Evolutionary conservation across 2,113 vertebrate genomes (phyloP), one percentile per base, ranked within the genome.

Genomic region (Falco punctatus): DNA sequence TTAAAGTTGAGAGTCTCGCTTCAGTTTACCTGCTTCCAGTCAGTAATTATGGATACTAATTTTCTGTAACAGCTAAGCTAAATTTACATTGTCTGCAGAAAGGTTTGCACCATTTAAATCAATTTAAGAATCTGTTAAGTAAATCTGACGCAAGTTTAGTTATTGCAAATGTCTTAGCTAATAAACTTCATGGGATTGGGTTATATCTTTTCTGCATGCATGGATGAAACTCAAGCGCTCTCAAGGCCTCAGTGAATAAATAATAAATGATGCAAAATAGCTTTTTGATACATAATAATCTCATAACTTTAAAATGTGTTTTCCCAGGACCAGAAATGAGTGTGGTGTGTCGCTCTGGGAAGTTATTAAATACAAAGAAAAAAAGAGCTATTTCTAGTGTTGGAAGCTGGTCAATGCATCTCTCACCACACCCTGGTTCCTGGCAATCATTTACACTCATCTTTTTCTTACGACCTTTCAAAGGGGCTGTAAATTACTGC

Each of bases 211-310:
- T 93, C 70, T 89, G 28, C 49, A 94, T 33, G 57, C 81, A 64
- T 72, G 69, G 77, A 92, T 88, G 83, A 81, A 91, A 89, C 54
- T 81, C 82, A 75, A 94, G 77, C 81, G 77, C 77, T 96, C 77
- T 91, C 72, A 81, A 87, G 49, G 65, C 61, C 81, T 91, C 92
- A 91, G 72, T 49, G 80, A 79, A 96, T 96, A 95, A 97, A 96
- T 97, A 97, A 96, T 96, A 95, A 72, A 96, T 96, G 92, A 95
- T 58, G 83, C 73, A 94, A 94, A 96, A 96, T 85, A 94, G 94
- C 80, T 96, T 96, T 95, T 81, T 94, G 80, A 87, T 95, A 89
- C 83, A 58, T 65, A 93, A 89, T 97, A 94, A 94, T 97, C 95
- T 93, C 26, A 81, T 84, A 91, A 84, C 61, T 92, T 88, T 40